Evolutionary conservation across 2,888 invertebrate species (phyloP).

Genomic region (Nephrotoma guestfalica): DNA sequence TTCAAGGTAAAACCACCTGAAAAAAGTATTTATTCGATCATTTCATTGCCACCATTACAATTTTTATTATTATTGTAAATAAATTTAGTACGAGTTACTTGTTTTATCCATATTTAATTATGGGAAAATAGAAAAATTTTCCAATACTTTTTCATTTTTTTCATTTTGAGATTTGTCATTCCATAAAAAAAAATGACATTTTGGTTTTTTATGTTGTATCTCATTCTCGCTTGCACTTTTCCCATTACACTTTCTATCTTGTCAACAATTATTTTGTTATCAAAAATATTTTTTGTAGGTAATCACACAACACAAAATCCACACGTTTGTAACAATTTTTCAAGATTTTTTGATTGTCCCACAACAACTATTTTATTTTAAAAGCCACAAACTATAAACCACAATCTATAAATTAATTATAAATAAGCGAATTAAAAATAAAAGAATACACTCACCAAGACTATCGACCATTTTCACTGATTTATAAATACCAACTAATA

Average conservation of each 20-base stretch:
- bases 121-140: neutral
- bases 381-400: neutral
- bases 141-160: neutral
- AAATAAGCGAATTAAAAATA: neutral
- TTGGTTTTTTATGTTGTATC: neutral
- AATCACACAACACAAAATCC: neutral
- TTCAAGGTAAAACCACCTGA: slow-evolving; percentile 1
- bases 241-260: neutral
- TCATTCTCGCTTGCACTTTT: neutral
- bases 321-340: neutral
- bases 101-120: neutral
- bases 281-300: neutral
- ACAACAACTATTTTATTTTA: neutral
- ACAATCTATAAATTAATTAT: neutral
- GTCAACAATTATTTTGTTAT: neutral
- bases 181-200: neutral
- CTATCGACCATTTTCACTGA: slow-evolving; percentile 6
- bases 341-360: neutral
- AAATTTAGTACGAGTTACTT: neutral
- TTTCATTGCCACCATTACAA: neutral
- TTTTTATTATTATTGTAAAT: neutral
- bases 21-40: neutral
- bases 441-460: neutral
- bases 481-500: slow-evolving; percentile 4
- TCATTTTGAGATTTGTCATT: neutral